A percentile compares a stretch with the other conserved stretches of the same genome.
Conservation (phyloP, 2,113 vertebrate species). For the Taurulus bubalis region DNA sequence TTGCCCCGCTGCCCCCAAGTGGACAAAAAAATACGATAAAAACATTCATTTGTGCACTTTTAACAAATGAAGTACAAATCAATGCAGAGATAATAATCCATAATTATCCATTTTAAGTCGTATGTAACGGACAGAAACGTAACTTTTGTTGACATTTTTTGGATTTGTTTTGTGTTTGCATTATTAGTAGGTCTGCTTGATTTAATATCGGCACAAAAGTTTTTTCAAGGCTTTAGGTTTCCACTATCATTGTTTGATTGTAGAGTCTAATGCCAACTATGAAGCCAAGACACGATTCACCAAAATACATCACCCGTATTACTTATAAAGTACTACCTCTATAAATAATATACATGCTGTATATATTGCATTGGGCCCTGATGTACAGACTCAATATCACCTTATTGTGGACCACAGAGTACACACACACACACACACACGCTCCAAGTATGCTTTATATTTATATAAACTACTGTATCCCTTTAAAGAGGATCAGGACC, state of each 20-base stretch:
- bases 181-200: background rate
- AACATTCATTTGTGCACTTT: background rate
- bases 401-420: background rate
- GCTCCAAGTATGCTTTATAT: background rate
- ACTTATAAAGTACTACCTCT: background rate
- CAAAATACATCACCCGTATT: background rate
- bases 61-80: background rate
- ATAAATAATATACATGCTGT: background rate
- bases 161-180: background rate
- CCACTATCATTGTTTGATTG: background rate
- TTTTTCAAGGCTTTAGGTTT: background rate
- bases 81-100: background rate
- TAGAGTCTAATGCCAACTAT: background rate
- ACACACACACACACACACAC: too few relatives aligned
- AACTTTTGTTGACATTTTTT: background rate
- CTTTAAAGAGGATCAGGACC: background rate
- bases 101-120: background rate
- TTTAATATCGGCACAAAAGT: background rate
- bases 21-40: background rate
- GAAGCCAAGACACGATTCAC: background rate
- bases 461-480: background rate
- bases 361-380: background rate
- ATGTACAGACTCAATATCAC: background rate
- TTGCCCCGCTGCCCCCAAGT: background rate
- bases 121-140: background rate